Evolutionary conservation across 2,113 vertebrate species (phyloP), one percentile per base, ranked within the genome.

Genomic region (Otolemur garnettii): DNA sequence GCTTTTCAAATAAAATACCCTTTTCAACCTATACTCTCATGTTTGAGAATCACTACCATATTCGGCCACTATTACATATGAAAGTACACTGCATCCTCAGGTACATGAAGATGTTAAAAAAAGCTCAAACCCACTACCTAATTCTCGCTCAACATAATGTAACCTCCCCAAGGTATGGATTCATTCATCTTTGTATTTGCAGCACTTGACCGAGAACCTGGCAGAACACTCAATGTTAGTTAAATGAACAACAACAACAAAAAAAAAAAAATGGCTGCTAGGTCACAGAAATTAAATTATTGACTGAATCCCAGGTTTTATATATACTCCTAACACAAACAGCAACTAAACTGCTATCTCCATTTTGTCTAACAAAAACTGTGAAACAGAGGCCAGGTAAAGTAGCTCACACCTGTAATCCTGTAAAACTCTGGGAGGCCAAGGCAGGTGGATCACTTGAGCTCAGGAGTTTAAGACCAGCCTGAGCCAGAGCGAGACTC

Each of bases 1-100:
- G 19, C 19, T 93, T 95, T 72, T 85, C 7, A 78, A 30, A 71
- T 87, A 87, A 94, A 66, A 38, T n/a, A 78, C 7, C 88, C 78
- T n/a, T 90, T 55, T 90, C 55, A n/a, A 26, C 13, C 18, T 87
- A 21, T 60, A 82, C 78, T 81, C 57, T 94, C 57, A 42, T 28
- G 78, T 64, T 86, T 95, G 74, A 53, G 28, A 90, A 93, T 86
- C 71, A 88, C 66, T 81, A 59, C 66, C 28, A 33, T 30, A 60
- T 17, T 81, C 21, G 53, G 62, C 45, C 68, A 60, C 59, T 60
- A 4, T 53, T 50, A 81, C 26, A 81, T n/a, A 28, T 19, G 21
- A 81, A 79, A 95, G 33, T 79, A 30, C 42, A 62, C 0, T 53
- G 75, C 28, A 90, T 71, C 35, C 6, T 66, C 42, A 57, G 45